Evolutionary conservation across 1,140 invertebrate genomes (phyloP).

Genomic region (Bombus picipes): DNA sequence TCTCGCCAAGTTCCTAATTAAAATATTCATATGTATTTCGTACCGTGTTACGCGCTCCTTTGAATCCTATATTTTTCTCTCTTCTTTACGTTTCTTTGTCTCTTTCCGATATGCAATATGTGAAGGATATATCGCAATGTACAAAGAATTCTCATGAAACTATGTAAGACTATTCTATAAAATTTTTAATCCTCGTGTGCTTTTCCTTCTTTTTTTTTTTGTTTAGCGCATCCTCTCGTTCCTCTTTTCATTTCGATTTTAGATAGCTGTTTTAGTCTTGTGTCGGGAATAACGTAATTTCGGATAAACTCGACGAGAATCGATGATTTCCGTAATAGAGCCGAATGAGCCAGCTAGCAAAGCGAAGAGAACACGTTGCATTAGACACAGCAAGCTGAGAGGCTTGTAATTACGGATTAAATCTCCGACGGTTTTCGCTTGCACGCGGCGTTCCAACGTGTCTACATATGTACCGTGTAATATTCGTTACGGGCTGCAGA

Average conservation of each 20-base stretch:
- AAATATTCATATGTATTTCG: conserved; percentile 41
- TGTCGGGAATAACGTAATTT: conserved; percentile 9
- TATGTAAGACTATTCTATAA: too few species aligned
- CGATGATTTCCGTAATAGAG: conserved; percentile 39
- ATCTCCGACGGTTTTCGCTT: conserved; percentile 10
- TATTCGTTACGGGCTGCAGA: conserved; percentile 8
- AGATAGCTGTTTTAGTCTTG: not conserved
- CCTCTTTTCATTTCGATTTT: not conserved
- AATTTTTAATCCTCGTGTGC: too few species aligned
- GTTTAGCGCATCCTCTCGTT: too few species aligned
- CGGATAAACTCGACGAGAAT: conserved; percentile 22
- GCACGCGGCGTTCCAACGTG: not conserved
- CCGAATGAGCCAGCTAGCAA: not conserved
- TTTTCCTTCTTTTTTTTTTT: too few species aligned
- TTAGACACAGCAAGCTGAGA: conserved; percentile 20
- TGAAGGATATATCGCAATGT: too few species aligned
- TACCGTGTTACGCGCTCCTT: not conserved
- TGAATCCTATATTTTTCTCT: not conserved
- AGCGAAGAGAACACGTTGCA: not conserved
- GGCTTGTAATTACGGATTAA: conserved; percentile 38
- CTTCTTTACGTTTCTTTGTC: not conserved
- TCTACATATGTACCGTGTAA: not conserved
- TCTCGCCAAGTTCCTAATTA: conserved; percentile 49
- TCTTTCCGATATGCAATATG: too few species aligned
- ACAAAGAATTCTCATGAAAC: too few species aligned